phyloP scores from a whole-genome alignment of 2,888 invertebrate genomes.

The Drosophila paramelanica region DNA sequence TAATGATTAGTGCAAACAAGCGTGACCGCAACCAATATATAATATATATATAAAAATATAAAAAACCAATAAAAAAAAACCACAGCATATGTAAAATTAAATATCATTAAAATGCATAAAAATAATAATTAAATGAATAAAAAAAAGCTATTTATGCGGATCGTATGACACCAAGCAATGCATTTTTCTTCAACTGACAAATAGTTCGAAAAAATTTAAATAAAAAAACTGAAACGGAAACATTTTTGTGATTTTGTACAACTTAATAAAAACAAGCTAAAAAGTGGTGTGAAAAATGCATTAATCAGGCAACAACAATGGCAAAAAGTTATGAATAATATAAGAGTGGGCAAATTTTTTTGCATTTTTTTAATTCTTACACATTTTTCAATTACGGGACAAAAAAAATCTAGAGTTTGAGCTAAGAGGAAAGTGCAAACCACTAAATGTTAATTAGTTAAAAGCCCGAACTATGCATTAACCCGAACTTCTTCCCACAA shows the following conservation, averaged over 20 bases:
- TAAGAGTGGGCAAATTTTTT: slow-evolving; percentile 50
- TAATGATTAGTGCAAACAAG: slow-evolving; percentile 75
- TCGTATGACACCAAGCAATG: slow-evolving; percentile 63
- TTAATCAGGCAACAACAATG: slow-evolving; percentile 67
- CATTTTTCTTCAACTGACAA: slow-evolving; percentile 74
- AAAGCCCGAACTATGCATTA: slow-evolving; percentile 72
- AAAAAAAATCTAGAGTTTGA: slow-evolving; percentile 35
- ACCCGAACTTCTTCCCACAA: slow-evolving; percentile 41
- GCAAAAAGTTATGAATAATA: slow-evolving; percentile 69
- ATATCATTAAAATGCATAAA: slow-evolving; percentile 69
- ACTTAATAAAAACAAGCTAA: slow-evolving; percentile 65
- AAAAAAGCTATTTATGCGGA: slow-evolving; percentile 39
- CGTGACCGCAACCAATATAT: slow-evolving; percentile 26
- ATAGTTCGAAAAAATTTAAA: slow-evolving; percentile 16
- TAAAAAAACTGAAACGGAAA: slow-evolving; percentile 47
- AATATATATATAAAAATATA: background rate
- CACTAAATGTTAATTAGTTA: slow-evolving; percentile 84
- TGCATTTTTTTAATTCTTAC: slow-evolving; percentile 46
- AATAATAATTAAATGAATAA: slow-evolving; percentile 43
- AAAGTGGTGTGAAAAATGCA: slow-evolving; percentile 71
- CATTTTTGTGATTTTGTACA: slow-evolving; percentile 70
- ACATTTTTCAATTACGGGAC: slow-evolving; percentile 73
- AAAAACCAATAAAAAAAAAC: slow-evolving; percentile 10
- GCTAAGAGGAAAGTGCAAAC: slow-evolving; percentile 58
- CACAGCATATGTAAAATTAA: slow-evolving; percentile 64